phyloP scores from a whole-genome alignment of 2,113 vertebrate genomes.

The Colossoma macropomum region DNA sequence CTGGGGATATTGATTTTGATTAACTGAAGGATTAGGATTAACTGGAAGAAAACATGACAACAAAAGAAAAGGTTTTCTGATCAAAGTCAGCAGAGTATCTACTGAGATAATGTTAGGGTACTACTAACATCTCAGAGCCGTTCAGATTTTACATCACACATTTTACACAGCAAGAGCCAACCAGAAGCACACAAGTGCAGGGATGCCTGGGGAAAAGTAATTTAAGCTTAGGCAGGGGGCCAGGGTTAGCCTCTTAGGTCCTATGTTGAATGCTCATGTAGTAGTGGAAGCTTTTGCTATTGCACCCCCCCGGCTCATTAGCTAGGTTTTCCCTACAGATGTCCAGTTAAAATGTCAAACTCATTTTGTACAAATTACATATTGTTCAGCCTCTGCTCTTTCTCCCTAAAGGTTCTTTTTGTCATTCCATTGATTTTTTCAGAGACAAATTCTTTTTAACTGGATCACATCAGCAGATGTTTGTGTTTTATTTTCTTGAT shows the following conservation, averaged over 20 bases:
- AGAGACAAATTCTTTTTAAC: not conserved
- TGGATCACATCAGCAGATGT: not conserved
- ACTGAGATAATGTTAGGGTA: not conserved
- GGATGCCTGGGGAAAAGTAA: not conserved
- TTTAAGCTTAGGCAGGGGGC: not conserved
- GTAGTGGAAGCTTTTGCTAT: not conserved
- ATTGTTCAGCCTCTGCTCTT: not conserved
- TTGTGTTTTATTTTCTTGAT: not conserved
- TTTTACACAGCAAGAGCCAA: not conserved
- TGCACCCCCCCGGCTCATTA: not conserved
- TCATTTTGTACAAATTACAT: not conserved
- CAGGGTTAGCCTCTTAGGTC: not conserved
- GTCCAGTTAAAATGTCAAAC: not conserved
- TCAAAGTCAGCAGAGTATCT: not conserved
- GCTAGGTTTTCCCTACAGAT: not conserved
- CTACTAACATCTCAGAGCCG: too few relatives aligned
- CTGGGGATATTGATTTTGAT: not conserved
- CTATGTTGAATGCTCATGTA: not conserved
- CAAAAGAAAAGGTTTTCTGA: not conserved
- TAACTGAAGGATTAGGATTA: not conserved
- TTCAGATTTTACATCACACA: not conserved
- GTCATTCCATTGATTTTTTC: not conserved
- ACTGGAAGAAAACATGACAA: not conserved
- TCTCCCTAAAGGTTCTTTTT: not conserved
- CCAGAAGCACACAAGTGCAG: not conserved